Base-by-base conservation (phyloP, 2,888 invertebrate species). In the Minunthozetes semirufus region DNA sequence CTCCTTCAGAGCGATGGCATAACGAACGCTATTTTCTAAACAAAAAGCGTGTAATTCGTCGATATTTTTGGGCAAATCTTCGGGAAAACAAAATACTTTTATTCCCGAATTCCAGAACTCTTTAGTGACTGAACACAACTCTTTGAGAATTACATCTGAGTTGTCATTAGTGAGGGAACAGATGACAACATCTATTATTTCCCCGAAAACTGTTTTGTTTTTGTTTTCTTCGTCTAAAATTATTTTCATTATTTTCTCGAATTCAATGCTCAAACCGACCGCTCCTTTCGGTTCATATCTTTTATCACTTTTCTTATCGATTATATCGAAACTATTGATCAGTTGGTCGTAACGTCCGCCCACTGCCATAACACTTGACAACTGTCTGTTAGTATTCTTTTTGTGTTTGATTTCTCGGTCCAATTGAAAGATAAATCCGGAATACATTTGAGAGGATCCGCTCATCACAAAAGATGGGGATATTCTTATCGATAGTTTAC, bases 281-380 rank as follows among this genome's bases (percentile, higher is more conserved):
- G 91, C 92, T 46, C 85, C 85, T 78, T 87, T 87, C 42, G 81
- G 81, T 0, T 81, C 79, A 71, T 83, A 83, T 82, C 79, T 80
- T 81, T 80, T 46, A 72, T 46, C 38, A n/a, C 53, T 71, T 27
- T 72, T 68, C 38, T 22, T 17, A 72, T n/a, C n/a, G 3, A 46
- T n/a, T 11, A 73, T 46, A 50, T 74, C 77, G 6, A 79, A 80
- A 29, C 72, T 61, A 25, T 76, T 66, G 17, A 96, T 87, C 85
- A 95, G 86, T 13, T 87, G 87, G 82, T 96, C 94, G 80, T 95
- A 97, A 79, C 94, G 88, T 53, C 95, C 94, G 0, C 96, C 96
- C 9, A 89, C 90, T 0, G 94, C 94, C 61, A 96, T 85, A 0
- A 94, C 88, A 78, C 87, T 90, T 80, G 85, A 87, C 78, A 84